Conservation (phyloP, 2,113 vertebrate genomes). For the Laterallus jamaicensis region DNA sequence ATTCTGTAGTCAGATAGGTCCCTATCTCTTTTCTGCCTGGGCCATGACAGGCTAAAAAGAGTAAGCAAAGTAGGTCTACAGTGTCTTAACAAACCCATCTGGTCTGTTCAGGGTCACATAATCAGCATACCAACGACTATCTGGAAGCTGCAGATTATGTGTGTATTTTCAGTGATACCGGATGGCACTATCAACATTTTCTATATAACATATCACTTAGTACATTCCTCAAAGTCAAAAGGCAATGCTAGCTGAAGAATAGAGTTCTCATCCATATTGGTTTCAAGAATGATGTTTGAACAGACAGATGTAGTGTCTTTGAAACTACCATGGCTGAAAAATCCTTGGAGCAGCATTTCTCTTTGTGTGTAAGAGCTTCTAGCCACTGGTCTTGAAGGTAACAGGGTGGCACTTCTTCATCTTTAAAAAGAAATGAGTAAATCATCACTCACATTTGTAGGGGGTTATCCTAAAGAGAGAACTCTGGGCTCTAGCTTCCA, state of each 20-base stretch:
- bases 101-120: background rate
- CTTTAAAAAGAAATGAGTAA: background rate
- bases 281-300: background rate
- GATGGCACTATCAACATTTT: background rate
- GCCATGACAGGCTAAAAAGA: background rate
- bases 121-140: background rate
- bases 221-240: background rate
- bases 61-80: background rate
- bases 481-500: background rate
- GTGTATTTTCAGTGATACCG: background rate
- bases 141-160: background rate
- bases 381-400: background rate
- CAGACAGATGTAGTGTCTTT: background rate
- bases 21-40: background rate
- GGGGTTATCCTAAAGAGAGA: background rate
- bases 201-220: rapidly evolving
- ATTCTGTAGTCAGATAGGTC: background rate
- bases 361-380: background rate
- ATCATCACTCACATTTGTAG: background rate
- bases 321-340: background rate
- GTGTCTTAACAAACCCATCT: background rate
- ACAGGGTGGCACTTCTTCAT: background rate
- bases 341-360: background rate
- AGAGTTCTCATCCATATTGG: background rate
- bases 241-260: background rate